A percentile compares a stretch with the other conserved stretches of the same genome.
Evolutionary conservation across 2,888 invertebrate species (phyloP).

Genomic region (Phytoseiulus persimilis): DNA sequence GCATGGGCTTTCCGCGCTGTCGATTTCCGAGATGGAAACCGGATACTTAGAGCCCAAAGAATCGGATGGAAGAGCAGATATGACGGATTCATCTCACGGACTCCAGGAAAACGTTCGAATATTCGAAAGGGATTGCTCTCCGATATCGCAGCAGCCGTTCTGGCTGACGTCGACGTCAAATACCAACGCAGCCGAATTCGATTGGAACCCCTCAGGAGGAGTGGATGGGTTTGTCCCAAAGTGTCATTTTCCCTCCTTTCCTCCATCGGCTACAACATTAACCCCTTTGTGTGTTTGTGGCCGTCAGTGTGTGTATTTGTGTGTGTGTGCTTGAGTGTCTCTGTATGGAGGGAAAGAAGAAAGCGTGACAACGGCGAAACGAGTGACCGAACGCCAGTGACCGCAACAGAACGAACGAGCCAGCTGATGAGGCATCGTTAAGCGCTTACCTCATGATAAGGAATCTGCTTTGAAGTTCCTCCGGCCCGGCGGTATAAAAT

Average conservation of each 20-base stretch:
- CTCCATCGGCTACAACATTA: too few relatives aligned
- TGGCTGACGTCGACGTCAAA: background rate
- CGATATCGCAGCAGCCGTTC: background rate
- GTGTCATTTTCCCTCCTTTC: background rate
- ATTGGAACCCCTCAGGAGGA: background rate
- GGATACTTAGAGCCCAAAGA: too few relatives aligned
- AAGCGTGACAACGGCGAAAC: background rate
- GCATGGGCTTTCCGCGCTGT: too few relatives aligned
- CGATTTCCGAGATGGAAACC: too few relatives aligned
- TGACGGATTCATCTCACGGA: too few relatives aligned
- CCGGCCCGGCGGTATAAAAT: background rate
- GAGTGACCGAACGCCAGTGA: background rate
- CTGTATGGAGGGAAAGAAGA: background rate
- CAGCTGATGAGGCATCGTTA: background rate
- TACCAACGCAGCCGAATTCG: background rate
- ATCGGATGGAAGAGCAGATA: too few relatives aligned
- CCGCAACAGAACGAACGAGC: background rate
- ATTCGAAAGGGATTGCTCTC: background rate
- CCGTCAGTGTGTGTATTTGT: too few relatives aligned
- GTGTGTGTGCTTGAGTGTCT: background rate
- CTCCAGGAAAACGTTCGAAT: too few relatives aligned
- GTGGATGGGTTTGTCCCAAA: background rate
- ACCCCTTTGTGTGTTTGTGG: too few relatives aligned
- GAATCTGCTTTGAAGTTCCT: background rate
- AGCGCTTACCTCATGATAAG: background rate